Base-by-base conservation (phyloP, 2,797 vertebrate genomes). In the Chelonia mydas region DNA sequence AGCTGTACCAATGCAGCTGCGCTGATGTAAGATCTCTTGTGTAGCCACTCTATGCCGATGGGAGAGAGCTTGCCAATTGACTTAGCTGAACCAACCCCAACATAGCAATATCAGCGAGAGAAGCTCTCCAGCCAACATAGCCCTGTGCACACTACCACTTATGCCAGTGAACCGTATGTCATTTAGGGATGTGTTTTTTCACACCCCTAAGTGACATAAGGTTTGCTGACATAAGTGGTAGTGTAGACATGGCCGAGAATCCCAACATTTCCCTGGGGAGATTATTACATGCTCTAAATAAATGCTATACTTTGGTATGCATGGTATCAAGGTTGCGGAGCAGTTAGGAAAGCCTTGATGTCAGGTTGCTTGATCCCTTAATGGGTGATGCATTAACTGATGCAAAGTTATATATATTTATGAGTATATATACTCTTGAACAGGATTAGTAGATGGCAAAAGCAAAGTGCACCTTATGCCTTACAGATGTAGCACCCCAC, bases 371-470 rank as follows among this genome's bases (percentile, higher is more conserved):
- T 59, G 12, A 7, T 84, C 7, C 31, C 86, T 72, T 3, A 6
- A 2, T 3, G 11, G 27, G 12, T 78, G 0, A 0, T 1, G 77
- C n/a, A 5, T n/a, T 47, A 54, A 55, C 50, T 47, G 15, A 87
- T 5, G 2, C 6, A 59, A 81, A 84, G 7, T 7, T 4, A 11
- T 28, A 77, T 49, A 16, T 78, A 33, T 55, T 45, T 41, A 5
- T 8, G 2, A 9, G 3, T 61, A 9, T 41, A 3, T 10, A 19
- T 49, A 41, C 31, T 84, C 15, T 3, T 80, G 6, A 47, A 33
- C 11, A 2, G 9, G 51, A 83, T 13, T 41, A 5, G 2, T 10
- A 84, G 37, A 89, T 0, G 0, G 2, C 1, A 5, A 90, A 76
- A 21, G 3, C 53, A 80, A 50, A 25, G 31, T 33, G 28, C 59